These are phyloP conservation scores for Ceraclea dissimilis DNA, from an alignment of 2,888 invertebrate species.

Conservation along the genomic window DNA sequence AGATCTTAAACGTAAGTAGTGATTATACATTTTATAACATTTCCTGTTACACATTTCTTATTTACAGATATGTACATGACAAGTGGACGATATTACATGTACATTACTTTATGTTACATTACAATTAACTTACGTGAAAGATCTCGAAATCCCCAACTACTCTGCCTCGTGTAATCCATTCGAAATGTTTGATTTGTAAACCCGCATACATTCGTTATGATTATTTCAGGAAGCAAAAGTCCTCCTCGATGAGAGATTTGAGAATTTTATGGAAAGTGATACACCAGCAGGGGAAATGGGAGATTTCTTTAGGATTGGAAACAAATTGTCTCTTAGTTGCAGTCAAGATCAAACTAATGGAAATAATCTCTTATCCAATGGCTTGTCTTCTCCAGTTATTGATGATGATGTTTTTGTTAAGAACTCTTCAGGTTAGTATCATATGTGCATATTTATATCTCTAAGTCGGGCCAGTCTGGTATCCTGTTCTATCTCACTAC, in stretches of 20 bases:
- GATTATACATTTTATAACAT: too few species aligned
- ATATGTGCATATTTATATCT: background rate
- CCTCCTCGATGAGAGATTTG: constrained; percentile 80
- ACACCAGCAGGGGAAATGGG: constrained; percentile 43
- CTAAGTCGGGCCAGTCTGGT: too few species aligned
- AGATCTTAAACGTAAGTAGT: constrained; percentile 71
- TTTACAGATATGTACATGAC: too few species aligned
- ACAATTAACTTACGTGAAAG: too few species aligned
- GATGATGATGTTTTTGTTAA: constrained; percentile 40
- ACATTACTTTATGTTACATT: background rate
- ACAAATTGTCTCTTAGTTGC: constrained; percentile 28
- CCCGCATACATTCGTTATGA: too few species aligned
- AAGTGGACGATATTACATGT: background rate
- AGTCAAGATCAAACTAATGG: constrained; percentile 11
- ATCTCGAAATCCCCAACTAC: too few species aligned
- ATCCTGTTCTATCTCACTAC: too few species aligned
- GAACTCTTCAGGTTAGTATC: constrained; percentile 18
- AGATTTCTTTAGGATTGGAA: constrained; percentile 49
- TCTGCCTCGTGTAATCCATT: too few species aligned
- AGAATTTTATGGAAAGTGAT: constrained; percentile 45
- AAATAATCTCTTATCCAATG: constrained; percentile 36
- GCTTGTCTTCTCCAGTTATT: constrained; percentile 30
- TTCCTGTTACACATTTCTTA: background rate
- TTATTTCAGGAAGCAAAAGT: constrained; percentile 74
- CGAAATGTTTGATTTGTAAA: too few species aligned